phyloP scores from a whole-genome alignment of 2,113 vertebrate genomes.

The Malurus cyaneus region DNA sequence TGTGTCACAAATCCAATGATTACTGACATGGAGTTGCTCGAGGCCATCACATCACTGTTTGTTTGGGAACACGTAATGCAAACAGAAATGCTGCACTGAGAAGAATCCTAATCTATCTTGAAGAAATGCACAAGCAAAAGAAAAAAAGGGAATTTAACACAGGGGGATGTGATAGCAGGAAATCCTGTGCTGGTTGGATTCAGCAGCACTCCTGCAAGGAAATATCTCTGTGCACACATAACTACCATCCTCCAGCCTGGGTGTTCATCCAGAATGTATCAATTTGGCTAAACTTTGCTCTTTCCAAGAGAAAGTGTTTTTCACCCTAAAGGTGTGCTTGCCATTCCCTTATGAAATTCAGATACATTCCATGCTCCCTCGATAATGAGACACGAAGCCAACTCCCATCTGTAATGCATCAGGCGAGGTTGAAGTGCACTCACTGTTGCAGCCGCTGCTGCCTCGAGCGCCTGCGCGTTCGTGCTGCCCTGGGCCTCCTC shows the following conservation, averaged over 20 bases:
- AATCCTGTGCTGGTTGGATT: not conserved
- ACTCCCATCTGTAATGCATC: conserved; percentile 22
- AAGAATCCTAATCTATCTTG: not conserved
- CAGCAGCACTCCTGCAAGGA: conserved; percentile 38
- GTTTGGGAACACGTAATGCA: conserved; percentile 4
- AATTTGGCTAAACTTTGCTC: conserved; percentile 57
- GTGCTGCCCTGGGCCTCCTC: conserved; percentile 75
- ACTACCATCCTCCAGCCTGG: conserved; percentile 17
- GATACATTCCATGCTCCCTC: conserved; percentile 53
- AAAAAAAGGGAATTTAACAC: conserved; percentile 16
- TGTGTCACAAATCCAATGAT: not conserved
- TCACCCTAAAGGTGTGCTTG: conserved; percentile 49
- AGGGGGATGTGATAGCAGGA: not conserved
- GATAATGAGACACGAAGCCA: conserved; percentile 5
- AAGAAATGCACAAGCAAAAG: not conserved
- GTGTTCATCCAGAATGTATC: conserved; percentile 34
- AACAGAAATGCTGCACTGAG: conserved; percentile 18
- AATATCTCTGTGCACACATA: not conserved
- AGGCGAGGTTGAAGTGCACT: conserved; percentile 69
- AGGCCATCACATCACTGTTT: not conserved
- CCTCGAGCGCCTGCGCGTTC: conserved; percentile 77
- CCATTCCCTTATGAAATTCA: conserved; percentile 30
- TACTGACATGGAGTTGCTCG: not conserved
- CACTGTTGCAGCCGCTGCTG: conserved; percentile 81
- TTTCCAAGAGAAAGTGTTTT: conserved; percentile 65